Evolutionary conservation across 1,140 invertebrate species (phyloP), one percentile per base, ranked within the genome.

Genomic region (Drosophila willistoni): DNA sequence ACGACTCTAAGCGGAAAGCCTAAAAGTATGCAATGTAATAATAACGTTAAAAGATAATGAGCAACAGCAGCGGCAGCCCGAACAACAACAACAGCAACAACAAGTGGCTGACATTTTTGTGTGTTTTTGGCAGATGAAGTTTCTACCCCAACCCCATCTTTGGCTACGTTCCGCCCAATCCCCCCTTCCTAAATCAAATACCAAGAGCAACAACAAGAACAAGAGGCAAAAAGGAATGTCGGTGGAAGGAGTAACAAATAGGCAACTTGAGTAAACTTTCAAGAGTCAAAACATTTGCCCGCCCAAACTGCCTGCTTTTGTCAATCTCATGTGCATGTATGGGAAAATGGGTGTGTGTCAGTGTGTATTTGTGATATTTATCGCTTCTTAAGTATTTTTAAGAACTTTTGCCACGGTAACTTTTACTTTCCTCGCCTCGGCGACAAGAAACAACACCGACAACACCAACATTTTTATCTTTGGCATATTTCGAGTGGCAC

Each of bases 341-440:
- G 51, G 42, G 14, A 36, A 25, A 60, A 34, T 41, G 19, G 25
- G 33, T 47, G 39, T 34, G 62, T 66, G 62, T 36, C 36, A 62
- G 25, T 75, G 41, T 75, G 41, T 77, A 70, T 76, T 78, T 75
- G 63, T 55, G 64, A 87, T 87, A 87, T 87, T 87, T 87, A 87
- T 87, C 83, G 83, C 80, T 83, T 77, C 83, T 83, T 87, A 87
- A 87, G 83, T 87, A 87, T 87, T 87, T 87, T 89, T 74, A 89
- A 87, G 80, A 87, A 87, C 83, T 87, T 51, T 89, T 83, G 70
- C 84, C 73, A 74, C 70, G 76, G 68, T 79, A 77, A 87, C 83
- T 86, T 86, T 73, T 67, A 61, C 74, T 73, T 73, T 75, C 68
- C 54, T 55, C 59, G 47, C 54, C 54, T 63, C 12, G 81, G 55